A percentile compares a stretch with the other conserved stretches of the same genome.
Evolutionary conservation across 2,888 invertebrate species (phyloP).

Genomic region (Rhamphomyia laevipes): DNA sequence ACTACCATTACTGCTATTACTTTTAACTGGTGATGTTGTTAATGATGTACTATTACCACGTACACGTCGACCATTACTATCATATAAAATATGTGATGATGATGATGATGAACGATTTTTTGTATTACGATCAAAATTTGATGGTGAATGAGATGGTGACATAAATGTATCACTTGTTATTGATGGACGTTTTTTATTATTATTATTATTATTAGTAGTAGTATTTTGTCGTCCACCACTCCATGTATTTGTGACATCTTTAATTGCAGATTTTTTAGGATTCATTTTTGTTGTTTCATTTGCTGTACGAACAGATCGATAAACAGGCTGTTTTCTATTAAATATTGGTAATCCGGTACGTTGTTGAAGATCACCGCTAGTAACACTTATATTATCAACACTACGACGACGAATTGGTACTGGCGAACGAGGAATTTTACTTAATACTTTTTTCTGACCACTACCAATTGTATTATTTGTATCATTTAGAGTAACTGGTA

Average conservation of each 20-base stretch:
- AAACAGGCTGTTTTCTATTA: conserved; percentile 33
- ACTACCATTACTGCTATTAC: conserved; percentile 46
- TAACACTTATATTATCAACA: conserved; percentile 29
- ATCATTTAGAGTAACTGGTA: neutral
- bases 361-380: conserved; percentile 27
- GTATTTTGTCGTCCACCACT: conserved; percentile 49
- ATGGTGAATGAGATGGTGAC: conserved; percentile 27
- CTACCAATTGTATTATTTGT: neutral
- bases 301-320: conserved; percentile 39
- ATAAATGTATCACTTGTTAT: conserved; percentile 54
- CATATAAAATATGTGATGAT: conserved; percentile 36
- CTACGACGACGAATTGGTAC: conserved; percentile 31
- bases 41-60: conserved; percentile 32
- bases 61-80: conserved; percentile 40
- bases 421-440: conserved; percentile 37
- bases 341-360: conserved; percentile 26
- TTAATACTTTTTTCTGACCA: conserved; percentile 15
- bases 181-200: conserved; percentile 38
- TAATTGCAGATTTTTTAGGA: conserved; percentile 26
- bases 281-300: conserved; percentile 15
- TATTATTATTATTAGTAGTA: no score
- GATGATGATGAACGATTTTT: conserved; percentile 32
- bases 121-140: conserved; percentile 43
- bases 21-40: conserved; percentile 43
- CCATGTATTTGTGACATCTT: conserved; percentile 60